Conservation (phyloP, 2,888 invertebrate species). For the Dioctria rufipes region DNA sequence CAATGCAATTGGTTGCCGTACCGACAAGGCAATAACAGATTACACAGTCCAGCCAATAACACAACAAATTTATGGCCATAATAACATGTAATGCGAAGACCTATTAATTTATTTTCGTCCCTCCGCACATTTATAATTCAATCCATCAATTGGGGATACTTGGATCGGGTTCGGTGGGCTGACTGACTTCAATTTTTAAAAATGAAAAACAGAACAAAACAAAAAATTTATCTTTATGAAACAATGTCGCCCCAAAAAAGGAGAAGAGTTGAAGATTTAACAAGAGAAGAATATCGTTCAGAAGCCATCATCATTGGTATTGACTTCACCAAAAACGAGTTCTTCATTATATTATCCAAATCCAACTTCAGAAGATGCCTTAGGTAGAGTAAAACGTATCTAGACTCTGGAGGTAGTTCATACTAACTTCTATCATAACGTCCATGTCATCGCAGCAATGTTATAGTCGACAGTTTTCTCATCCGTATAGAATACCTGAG, state of each 20-base stretch:
- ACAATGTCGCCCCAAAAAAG: not conserved
- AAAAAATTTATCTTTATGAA: not conserved
- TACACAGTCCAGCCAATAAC: not conserved
- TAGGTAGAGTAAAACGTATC: not conserved
- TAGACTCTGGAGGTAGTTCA: not conserved
- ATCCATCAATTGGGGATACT: constrained; percentile 42
- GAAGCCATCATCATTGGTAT: not conserved
- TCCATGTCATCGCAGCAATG: constrained; percentile 2
- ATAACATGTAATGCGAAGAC: not conserved
- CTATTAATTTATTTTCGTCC: constrained; percentile 23
- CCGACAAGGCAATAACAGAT: not conserved
- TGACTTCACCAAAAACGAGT: not conserved
- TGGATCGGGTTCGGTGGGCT: too few relatives aligned
- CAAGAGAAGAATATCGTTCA: too few relatives aligned
- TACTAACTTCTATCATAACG: too few relatives aligned
- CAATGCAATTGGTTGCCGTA: not conserved
- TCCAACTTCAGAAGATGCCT: not conserved
- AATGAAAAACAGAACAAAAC: not conserved
- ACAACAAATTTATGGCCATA: constrained; percentile 10
- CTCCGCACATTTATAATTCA: constrained; percentile 19
- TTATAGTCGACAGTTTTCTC: not conserved
- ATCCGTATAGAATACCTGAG: not conserved
- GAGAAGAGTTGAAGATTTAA: not conserved
- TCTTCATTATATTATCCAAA: not conserved
- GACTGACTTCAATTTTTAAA: not conserved